Conservation (phyloP, 2,113 vertebrate species). For the Lota lota region DNA sequence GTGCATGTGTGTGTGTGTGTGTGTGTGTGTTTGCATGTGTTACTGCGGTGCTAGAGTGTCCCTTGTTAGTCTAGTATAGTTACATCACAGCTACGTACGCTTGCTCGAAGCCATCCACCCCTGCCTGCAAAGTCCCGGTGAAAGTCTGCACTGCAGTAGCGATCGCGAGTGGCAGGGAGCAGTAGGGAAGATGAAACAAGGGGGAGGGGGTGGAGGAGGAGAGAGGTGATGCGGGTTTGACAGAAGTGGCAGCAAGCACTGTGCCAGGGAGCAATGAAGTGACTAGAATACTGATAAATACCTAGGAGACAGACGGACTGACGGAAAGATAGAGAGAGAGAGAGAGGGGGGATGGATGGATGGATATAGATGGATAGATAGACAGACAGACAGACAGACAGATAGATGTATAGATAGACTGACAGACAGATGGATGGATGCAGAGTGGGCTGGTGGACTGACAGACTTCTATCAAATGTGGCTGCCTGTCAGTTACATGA, state of each 20-base stretch:
- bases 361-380: background rate
- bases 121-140: background rate
- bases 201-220: conserved; percentile 12
- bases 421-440: conserved; percentile 8
- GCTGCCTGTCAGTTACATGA: too few relatives aligned
- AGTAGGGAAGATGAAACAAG: conserved; percentile 59
- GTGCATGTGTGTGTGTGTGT: too few relatives aligned
- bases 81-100: too few relatives aligned
- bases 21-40: too few relatives aligned
- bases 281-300: background rate
- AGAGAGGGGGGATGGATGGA: background rate
- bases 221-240: background rate
- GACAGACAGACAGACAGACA: conserved; percentile 4
- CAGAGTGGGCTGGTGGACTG: too few relatives aligned
- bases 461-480: too few relatives aligned
- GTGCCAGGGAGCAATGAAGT: background rate
- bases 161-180: conserved; percentile 35
- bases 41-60: too few relatives aligned
- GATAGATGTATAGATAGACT: background rate
- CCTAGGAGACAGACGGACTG: background rate
- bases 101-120: too few relatives aligned
- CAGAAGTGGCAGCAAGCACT: background rate
- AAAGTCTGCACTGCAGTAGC: conserved; percentile 61
- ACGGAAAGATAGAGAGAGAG: background rate
- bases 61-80: too few relatives aligned